phyloP scores from a whole-genome alignment of 2,113 vertebrate species.

The Neotoma lepida region DNA sequence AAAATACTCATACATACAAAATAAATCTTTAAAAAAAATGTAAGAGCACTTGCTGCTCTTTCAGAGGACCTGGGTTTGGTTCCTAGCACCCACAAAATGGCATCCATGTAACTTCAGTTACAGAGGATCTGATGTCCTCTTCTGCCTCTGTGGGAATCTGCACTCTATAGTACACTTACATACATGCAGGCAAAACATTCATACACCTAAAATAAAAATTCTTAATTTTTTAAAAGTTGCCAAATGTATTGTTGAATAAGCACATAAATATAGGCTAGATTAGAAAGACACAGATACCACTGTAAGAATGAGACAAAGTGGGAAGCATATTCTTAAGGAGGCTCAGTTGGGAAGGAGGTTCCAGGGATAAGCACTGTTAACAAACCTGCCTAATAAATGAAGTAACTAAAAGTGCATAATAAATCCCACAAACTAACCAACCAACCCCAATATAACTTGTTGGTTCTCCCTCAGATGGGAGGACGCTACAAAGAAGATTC shows the following conservation, averaged over 20 bases:
- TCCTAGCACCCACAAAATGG: not conserved
- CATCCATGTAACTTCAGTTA: not conserved
- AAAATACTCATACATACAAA: not conserved
- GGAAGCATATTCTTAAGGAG: not conserved
- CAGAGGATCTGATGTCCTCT: not conserved
- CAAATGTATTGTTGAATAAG: not conserved
- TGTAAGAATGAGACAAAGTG: constrained; percentile 9
- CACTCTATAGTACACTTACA: not conserved
- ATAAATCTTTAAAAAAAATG: not conserved
- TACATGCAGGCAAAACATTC: not conserved
- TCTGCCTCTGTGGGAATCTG: not conserved
- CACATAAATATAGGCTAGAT: constrained; percentile 1
- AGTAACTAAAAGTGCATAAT: not conserved
- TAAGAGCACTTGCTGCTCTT: not conserved
- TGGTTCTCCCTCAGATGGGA: too few relatives aligned
- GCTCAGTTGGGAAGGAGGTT: not conserved
- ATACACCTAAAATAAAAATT: not conserved
- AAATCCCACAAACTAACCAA: not conserved
- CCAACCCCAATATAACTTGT: not conserved
- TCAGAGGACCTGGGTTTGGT: not conserved
- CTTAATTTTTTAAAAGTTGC: not conserved
- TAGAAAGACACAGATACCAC: not conserved
- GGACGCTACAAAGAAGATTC: too few relatives aligned
- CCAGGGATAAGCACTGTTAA: constrained; percentile 18
- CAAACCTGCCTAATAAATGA: not conserved